These are phyloP conservation scores for Callipepla californica DNA, from an alignment of 2,113 vertebrate species.

Conservation along the genomic window DNA sequence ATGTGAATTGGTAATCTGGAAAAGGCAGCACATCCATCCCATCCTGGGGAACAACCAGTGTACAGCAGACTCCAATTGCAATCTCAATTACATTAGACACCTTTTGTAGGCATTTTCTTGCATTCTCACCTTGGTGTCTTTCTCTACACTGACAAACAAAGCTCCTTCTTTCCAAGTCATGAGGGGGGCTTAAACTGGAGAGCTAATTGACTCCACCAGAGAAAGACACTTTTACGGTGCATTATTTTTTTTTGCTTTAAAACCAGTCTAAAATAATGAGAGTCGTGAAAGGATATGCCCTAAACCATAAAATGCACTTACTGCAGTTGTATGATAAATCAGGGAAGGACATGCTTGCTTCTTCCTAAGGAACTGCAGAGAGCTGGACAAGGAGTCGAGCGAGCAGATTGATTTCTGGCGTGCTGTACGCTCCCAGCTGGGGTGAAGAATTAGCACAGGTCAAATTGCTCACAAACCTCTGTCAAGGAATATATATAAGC, in stretches of 20 bases:
- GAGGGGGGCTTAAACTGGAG: not conserved
- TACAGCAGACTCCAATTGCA: not conserved
- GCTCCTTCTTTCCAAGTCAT: slow-evolving; percentile 2
- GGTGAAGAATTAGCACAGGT: slow-evolving; percentile 17
- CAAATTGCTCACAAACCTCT: slow-evolving; percentile 24
- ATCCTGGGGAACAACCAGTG: not conserved
- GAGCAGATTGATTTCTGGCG: not conserved
- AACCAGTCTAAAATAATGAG: slow-evolving; percentile 66
- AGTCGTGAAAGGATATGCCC: slow-evolving; percentile 62
- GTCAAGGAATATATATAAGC: not conserved
- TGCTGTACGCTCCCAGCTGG: not conserved
- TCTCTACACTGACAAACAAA: not conserved
- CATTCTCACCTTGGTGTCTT: not conserved
- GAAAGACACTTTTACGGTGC: slow-evolving; percentile 47
- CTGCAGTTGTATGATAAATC: slow-evolving; percentile 64
- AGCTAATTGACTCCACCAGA: slow-evolving; percentile 22
- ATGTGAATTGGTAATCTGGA: not conserved
- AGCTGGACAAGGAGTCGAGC: not conserved
- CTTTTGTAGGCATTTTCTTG: not conserved
- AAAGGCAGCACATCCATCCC: not conserved
- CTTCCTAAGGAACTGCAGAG: not conserved
- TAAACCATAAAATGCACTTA: slow-evolving; percentile 61
- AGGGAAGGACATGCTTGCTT: not conserved
- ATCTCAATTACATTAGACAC: not conserved
- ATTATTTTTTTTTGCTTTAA: slow-evolving; percentile 60